A percentile compares a stretch with the other conserved stretches of the same genome.
Conservation (phyloP, 2,113 vertebrate genomes). For the Callocephalon fimbriatum region DNA sequence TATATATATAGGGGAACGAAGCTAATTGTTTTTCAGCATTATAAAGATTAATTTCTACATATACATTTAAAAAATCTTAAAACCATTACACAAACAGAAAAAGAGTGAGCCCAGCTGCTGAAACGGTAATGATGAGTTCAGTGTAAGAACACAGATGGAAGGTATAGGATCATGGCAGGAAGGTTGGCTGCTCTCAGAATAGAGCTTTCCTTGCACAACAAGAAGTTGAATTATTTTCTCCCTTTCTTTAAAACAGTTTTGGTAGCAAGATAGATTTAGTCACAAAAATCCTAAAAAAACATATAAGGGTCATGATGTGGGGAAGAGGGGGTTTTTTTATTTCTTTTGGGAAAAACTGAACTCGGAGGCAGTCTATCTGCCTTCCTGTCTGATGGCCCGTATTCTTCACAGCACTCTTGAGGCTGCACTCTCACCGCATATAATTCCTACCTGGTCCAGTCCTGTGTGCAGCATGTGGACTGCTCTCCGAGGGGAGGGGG, state of each 20-base stretch:
- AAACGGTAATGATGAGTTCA: neutral
- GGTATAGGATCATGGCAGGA: neutral
- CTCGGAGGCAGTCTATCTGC: constrained; percentile 30
- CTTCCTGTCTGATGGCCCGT: constrained; percentile 23
- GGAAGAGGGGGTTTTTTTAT: neutral
- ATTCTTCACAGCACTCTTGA: constrained; percentile 46
- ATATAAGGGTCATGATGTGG: neutral
- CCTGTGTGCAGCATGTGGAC: constrained; percentile 45
- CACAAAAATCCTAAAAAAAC: constrained; percentile 6
- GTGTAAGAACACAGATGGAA: neutral
- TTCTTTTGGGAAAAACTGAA: constrained; percentile 34
- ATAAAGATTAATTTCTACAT: neutral
- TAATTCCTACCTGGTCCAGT: neutral
- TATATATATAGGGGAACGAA: neutral
- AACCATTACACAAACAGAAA: neutral
- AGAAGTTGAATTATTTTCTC: constrained; percentile 36
- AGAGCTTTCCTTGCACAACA: neutral
- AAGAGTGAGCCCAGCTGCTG: neutral
- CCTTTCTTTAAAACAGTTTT: constrained; percentile 44
- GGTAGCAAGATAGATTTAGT: constrained; percentile 37
- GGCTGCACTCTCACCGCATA: constrained; percentile 20
- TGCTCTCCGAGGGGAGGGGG: constrained; percentile 13
- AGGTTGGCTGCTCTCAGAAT: neutral
- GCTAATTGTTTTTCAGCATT: neutral
- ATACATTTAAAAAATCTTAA: neutral